Conservation (phyloP, 1,140 invertebrate genomes). For the Pseudomyrmex sp. region DNA sequence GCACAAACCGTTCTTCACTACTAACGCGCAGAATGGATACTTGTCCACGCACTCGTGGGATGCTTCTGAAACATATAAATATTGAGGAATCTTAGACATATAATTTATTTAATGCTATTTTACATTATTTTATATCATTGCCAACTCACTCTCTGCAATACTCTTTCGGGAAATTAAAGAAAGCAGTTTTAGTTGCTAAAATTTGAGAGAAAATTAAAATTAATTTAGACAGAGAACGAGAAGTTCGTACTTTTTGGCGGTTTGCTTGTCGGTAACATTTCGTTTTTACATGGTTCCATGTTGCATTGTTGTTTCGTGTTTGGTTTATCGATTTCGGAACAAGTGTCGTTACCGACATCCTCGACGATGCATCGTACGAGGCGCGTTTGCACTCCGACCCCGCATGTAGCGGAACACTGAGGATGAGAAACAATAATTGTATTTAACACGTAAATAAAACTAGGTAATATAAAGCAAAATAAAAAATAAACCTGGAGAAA, state of each 20-base stretch:
- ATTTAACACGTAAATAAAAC: background rate
- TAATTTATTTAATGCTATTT: background rate
- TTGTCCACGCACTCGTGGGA: constrained; percentile 89
- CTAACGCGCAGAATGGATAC: constrained; percentile 91
- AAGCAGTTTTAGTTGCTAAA: background rate
- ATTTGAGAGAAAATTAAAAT: background rate
- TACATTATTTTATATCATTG: background rate
- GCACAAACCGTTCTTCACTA: constrained; percentile 92
- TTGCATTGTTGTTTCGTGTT: constrained; percentile 70
- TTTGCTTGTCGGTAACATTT: constrained; percentile 57
- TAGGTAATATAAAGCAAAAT: background rate
- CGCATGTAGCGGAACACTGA: constrained; percentile 85
- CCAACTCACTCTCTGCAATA: background rate
- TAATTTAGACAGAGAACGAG: background rate
- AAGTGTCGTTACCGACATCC: constrained; percentile 61
- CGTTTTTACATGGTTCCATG: constrained; percentile 74
- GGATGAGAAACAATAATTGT: constrained; percentile 37
- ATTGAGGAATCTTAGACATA: background rate
- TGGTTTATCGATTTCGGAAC: constrained; percentile 72
- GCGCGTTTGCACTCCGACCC: constrained; percentile 86
- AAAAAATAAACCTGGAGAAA: background rate
- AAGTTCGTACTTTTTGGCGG: constrained; percentile 76
- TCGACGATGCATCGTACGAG: constrained; percentile 85
- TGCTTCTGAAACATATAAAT: constrained; percentile 75
- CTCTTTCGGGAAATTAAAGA: background rate